Evolutionary conservation across 2,888 invertebrate genomes (phyloP).

Genomic region (Agrochola litura): DNA sequence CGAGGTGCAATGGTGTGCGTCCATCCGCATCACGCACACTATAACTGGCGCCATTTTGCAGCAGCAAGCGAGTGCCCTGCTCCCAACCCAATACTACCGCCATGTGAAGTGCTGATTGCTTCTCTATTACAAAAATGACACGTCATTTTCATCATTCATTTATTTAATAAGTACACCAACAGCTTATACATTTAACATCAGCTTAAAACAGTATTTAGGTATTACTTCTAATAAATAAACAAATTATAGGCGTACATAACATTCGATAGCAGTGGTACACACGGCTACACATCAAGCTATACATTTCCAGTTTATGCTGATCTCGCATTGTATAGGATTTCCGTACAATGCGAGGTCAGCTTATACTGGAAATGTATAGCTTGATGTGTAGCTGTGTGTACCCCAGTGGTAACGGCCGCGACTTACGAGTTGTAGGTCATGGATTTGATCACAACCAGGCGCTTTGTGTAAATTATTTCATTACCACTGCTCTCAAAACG

Average conservation of each 20-base stretch:
- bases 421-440: too few species aligned
- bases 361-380: too few species aligned
- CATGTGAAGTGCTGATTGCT: constrained; percentile 81
- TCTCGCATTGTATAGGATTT: too few species aligned
- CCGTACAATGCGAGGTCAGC: too few species aligned
- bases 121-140: constrained; percentile 68
- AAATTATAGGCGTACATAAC: neutral
- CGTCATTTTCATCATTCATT: neutral
- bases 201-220: neutral
- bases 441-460: too few species aligned
- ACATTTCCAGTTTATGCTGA: too few species aligned
- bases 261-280: neutral
- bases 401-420: too few species aligned
- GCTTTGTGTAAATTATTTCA: too few species aligned
- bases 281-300: too few species aligned
- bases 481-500: too few species aligned
- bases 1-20: constrained; percentile 83
- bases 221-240: neutral
- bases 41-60: constrained; percentile 72
- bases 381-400: too few species aligned
- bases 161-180: neutral
- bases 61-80: constrained; percentile 67
- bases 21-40: constrained; percentile 74
- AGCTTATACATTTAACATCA: neutral
- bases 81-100: constrained; percentile 73